Evolutionary conservation across 2,888 invertebrate species (phyloP), one percentile per base, ranked within the genome.

Genomic region (Eristalinus sepulchralis): DNA sequence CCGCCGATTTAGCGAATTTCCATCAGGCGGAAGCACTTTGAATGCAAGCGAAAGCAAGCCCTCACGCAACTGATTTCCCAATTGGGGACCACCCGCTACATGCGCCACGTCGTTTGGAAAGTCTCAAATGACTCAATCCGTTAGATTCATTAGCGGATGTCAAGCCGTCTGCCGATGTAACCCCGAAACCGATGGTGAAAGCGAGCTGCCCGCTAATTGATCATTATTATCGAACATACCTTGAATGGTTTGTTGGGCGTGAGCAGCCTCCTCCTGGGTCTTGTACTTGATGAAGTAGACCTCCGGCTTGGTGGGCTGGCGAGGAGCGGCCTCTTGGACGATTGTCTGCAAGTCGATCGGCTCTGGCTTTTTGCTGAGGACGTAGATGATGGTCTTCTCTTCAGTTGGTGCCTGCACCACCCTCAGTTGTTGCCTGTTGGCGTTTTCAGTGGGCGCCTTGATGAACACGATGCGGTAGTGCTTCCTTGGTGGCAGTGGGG

Each of bases 231-330:
- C 10, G 17, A 17, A 83, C 88, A 80, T 87, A 92, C 92, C 92
- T 92, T 92, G 92, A 88, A 92, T 92, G 53, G 91, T 89, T 70
- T 91, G 91, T 79, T 92, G 92, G 13, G 92, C 92, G 89, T 91
- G 91, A 53, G 89, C 90, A 1, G 92, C 92, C 88, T 92, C 92
- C 88, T 91, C 92, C 88, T 92, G 90, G 0, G 92, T 92, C 77
- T 92, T 92, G 89, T 92, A 92, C 85, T 92, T 92, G 83, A 92
- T 92, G 78, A 92, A 92, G 89, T 91, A 92, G 27, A 92, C 92
- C 89, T 92, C 92, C 36, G 92, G 92, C 88, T 93, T 93, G 88
- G 90, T 91, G 47, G 91, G 91, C 67, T 89, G 90, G 68, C 90
- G 90, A 20, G 92, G 91, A 9, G 91, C 90, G 5, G 89, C 89